Evolutionary conservation across 2,797 vertebrate genomes (phyloP), one percentile per base, ranked within the genome.

Genomic region (Eulemur mongoz): DNA sequence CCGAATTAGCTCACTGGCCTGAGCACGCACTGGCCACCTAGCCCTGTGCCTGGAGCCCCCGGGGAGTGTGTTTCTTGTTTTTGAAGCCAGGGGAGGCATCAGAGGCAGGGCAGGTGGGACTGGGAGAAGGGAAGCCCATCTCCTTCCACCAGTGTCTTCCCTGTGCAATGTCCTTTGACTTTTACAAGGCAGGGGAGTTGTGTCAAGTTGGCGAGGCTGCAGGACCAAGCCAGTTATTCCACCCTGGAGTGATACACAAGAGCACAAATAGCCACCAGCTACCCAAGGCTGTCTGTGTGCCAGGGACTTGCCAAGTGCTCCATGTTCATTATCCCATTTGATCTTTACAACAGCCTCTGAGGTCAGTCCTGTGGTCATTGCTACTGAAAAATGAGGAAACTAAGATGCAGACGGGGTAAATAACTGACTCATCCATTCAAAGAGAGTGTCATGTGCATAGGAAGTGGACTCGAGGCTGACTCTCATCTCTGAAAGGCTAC

Each of bases 221-320:
- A 52, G 70, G 38, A 92, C 69, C 38, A 25, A 91, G 63, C 35
- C 78, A 69, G 79, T 95, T 81, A 91, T 54, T 82, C 50, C 96
- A 87, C 80, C 25, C 32, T 20, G 67, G 43, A 35, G 9, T 4
- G 13, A 76, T 70, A 67, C 65, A 81, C 48, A 87, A 4, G 67
- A 90, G 22, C 78, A 93, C 89, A 89, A 95, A 96, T 87, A 97
- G 86, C 63, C 50, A 48, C 54, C 54, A n/a, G 67, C 63, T 82
- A 25, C 40, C 30, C 92, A 82, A 57, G 87, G 57, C 45, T 63
- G 27, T 1, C 13, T 5, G 10, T 59, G 76, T 89, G 75, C 93
- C 79, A 14, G 79, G 72, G 52, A 40, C 85, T 93, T 79, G 87
- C 83, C 76, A 83, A 69, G 57, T 9, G 52, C 52, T 82, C 54